Evolutionary conservation across 2,797 vertebrate species (phyloP), one percentile per base, ranked within the genome.

Genomic region (Tragopan temminckii): DNA sequence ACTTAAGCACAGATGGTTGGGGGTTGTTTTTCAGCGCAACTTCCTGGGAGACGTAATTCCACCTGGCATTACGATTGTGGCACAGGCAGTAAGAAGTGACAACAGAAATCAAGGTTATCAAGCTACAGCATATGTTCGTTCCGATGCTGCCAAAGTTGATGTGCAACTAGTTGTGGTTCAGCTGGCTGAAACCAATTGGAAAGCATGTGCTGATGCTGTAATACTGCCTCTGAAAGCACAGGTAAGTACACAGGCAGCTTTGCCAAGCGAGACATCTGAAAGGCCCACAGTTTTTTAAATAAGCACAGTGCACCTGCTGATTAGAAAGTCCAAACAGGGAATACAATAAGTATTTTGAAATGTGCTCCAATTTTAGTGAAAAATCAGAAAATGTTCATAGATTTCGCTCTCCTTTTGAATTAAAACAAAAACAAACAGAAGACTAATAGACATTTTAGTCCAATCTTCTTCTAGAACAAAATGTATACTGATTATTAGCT

Each of bases 21-120:
- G 88, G 90, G 58, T 64, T 97, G 72, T 96, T 95, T 97, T 97
- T 88, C 95, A 97, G 97, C 69, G 24, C 82, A 82, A 84, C 62
- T 93, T 91, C 91, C 92, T 96, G 80, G 93, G 88, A 72, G 90
- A 93, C 0, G 0, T 88, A 72, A 91, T 93, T 80, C 77, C 94
- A 72, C 95, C 97, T 61, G 84, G 87, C 46, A 70, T 97, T 59
- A 96, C 96, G 11, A 48, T 97, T 67, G 94, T 97, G 82, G 93
- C 93, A 72, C 95, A 95, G 75, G 96, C 97, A 80, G 85, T 95
- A 72, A 96, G 95, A 87, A 96, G 84, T 90, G 96, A 98, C 92
- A 95, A 70, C 75, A 94, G 53, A 92, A 94, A 95, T 72, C 95
- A 96, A 88, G 97, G 98, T 76, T 97, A 97, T 84, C 97, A 97